Conservation (phyloP, 2,113 vertebrate genomes). For the Alligator sinensis region DNA sequence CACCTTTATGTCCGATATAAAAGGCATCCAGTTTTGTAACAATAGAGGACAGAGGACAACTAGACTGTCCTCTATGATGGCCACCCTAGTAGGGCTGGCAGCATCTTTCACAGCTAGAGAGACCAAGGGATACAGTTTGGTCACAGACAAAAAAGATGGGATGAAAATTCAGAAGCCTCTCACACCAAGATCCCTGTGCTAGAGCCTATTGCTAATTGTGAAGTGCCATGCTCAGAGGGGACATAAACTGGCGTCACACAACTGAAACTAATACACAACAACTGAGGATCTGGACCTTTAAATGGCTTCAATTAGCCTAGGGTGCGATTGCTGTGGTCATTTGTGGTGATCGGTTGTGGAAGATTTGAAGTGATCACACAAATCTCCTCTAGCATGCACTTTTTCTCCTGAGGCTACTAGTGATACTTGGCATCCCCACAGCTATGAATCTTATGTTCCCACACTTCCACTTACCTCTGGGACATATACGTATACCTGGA, state of each 20-base stretch:
- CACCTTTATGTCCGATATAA: too few species aligned
- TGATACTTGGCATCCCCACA: neutral
- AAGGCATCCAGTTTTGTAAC: too few species aligned
- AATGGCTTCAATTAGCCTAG: neutral
- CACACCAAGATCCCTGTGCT: rapidly evolving
- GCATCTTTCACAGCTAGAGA: neutral
- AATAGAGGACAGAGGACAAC: too few species aligned
- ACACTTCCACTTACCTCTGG: neutral
- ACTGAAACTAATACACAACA: neutral
- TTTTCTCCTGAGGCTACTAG: neutral
- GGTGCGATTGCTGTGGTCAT: neutral
- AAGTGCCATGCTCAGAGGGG: neutral
- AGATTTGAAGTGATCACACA: neutral
- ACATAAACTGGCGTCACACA: neutral
- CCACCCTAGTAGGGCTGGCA: neutral
- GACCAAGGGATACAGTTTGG: neutral
- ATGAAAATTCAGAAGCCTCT: neutral
- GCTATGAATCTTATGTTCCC: neutral
- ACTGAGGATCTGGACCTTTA: neutral
- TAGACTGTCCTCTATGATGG: too few species aligned
- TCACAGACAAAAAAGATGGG: rapidly evolving
- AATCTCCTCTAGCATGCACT: neutral
- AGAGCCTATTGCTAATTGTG: neutral
- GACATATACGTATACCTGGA: neutral
- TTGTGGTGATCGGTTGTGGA: neutral